Percentiles rank a stretch among this genome's conserved stretches.
Evolutionary conservation across 2,888 invertebrate species (phyloP).

Genomic region (Limenitis camilla): DNA sequence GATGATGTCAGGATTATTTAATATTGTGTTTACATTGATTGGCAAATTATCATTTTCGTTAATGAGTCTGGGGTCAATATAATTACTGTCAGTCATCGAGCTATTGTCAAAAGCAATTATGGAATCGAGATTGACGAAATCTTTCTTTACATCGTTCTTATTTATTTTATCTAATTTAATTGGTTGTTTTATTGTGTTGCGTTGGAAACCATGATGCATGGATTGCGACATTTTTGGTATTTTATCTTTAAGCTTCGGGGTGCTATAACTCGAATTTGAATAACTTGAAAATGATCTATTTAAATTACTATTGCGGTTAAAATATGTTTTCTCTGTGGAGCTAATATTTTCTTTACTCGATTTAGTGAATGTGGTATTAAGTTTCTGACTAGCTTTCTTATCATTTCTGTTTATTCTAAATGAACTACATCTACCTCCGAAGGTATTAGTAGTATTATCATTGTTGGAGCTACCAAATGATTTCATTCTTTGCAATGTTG

Average conservation of each 20-base stretch:
- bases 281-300: conserved; percentile 67
- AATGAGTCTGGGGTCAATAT: conserved; percentile 77
- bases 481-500: conserved; percentile 68
- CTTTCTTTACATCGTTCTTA: conserved; percentile 53
- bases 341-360: conserved; percentile 68
- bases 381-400: conserved; percentile 60
- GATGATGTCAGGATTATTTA: conserved; percentile 68
- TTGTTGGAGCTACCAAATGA: conserved; percentile 64
- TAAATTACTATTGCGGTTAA: conserved; percentile 56
- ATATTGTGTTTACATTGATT: conserved; percentile 70
- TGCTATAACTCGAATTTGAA: conserved; percentile 58
- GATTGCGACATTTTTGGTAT: conserved; percentile 67
- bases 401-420: conserved; percentile 64
- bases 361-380: conserved; percentile 65
- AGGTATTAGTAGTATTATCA: conserved; percentile 48
- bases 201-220: conserved; percentile 66
- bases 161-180: conserved; percentile 66
- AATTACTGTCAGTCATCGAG: conserved; percentile 68
- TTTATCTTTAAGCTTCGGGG: conserved; percentile 66
- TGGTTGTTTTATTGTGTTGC: conserved; percentile 60
- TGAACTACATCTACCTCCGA: conserved; percentile 64
- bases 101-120: conserved; percentile 58
- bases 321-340: conserved; percentile 50
- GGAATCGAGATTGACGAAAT: conserved; percentile 66
- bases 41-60: conserved; percentile 82